Evolutionary conservation across 2,888 invertebrate species (phyloP).

Genomic region (Phorcus lineatus): DNA sequence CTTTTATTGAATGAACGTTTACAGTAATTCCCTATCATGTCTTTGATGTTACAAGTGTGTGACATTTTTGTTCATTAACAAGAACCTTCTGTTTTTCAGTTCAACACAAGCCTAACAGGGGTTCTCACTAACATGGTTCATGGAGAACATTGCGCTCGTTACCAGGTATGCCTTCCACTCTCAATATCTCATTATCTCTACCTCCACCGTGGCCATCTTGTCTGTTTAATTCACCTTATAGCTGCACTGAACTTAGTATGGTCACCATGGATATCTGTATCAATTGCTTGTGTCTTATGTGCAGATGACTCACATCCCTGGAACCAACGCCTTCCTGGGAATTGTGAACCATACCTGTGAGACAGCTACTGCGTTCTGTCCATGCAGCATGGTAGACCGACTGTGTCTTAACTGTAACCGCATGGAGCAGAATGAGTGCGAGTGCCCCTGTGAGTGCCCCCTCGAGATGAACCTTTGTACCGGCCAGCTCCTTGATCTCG

Average conservation of each 20-base stretch:
- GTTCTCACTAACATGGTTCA: slow-evolving; percentile 89
- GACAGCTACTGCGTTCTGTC: slow-evolving; percentile 87
- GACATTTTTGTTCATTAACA: too few relatives aligned
- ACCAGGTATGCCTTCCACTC: slow-evolving; percentile 81
- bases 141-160: slow-evolving; percentile 91
- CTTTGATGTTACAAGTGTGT: too few relatives aligned
- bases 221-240: too few relatives aligned
- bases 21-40: background rate
- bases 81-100: slow-evolving; percentile 77
- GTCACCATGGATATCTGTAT: background rate
- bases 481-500: slow-evolving; percentile 71
- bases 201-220: too few relatives aligned
- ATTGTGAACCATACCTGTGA: slow-evolving; percentile 92
- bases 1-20: background rate
- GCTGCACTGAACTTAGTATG: too few relatives aligned
- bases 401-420: slow-evolving; percentile 93
- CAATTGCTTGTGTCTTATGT: slow-evolving; percentile 16
- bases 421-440: slow-evolving; percentile 95
- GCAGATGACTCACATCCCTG: slow-evolving; percentile 81
- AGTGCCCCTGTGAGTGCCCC: slow-evolving; percentile 94
- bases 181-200: background rate
- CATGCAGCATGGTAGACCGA: slow-evolving; percentile 92
- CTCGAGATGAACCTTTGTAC: slow-evolving; percentile 78
- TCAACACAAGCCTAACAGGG: slow-evolving; percentile 86
- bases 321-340: slow-evolving; percentile 92